Evolutionary conservation across 1,140 invertebrate genomes (phyloP).

Genomic region (Drosophila saltans): DNA sequence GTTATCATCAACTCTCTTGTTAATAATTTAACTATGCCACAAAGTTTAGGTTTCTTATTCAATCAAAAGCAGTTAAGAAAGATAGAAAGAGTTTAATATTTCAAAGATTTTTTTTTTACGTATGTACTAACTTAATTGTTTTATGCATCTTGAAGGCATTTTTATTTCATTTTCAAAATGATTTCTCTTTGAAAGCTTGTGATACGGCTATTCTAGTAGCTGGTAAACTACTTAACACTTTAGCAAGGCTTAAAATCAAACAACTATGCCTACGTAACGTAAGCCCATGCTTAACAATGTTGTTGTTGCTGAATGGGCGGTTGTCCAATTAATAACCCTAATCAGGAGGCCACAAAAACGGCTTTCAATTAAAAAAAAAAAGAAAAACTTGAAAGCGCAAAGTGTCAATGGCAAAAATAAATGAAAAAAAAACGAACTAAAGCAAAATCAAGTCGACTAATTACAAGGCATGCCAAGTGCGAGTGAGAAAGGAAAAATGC

Average conservation of each 20-base stretch:
- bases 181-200: too few species aligned
- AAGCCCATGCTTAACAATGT: neutral
- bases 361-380: conserved; percentile 21
- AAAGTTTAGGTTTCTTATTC: too few species aligned
- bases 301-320: neutral
- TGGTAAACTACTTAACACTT: neutral
- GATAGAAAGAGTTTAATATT: too few species aligned
- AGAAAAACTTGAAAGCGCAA: conserved; percentile 5
- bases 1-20: too few species aligned
- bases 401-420: conserved; percentile 24
- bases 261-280: neutral
- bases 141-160: too few species aligned
- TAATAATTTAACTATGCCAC: too few species aligned
- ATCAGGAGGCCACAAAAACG: conserved; percentile 15
- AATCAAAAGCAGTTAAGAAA: too few species aligned
- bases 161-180: too few species aligned
- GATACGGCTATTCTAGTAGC: too few species aligned
- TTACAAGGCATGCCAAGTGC: conserved; percentile 23
- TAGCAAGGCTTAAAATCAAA: neutral
- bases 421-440: conserved; percentile 21
- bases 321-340: conserved; percentile 20
- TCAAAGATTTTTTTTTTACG: too few species aligned
- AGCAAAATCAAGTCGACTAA: conserved; percentile 20
- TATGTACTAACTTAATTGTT: too few species aligned
- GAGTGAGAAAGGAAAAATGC: conserved; percentile 13